Evolutionary conservation across 2,113 vertebrate genomes (phyloP), one percentile per base, ranked within the genome.

Genomic region (Eolophus roseicapilla): DNA sequence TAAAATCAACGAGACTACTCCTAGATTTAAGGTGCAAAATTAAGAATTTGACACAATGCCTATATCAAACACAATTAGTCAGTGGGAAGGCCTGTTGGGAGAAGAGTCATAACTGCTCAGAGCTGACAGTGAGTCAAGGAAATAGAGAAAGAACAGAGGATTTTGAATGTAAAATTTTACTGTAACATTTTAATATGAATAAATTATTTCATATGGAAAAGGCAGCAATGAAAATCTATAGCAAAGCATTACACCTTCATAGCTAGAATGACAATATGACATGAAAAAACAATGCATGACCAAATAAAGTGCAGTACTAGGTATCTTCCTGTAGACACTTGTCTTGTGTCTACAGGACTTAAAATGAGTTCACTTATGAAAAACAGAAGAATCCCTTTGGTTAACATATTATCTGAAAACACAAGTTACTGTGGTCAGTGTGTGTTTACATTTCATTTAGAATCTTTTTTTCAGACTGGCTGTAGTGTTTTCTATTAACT

Each of bases 31-130:
- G 73, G 10, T 14, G 15, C 21, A 89, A 91, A 85, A 80, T 80
- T 46, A 90, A 69, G n/a, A 57, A 37, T 88, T 87, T 73, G 29
- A 60, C 16, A 50, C 16, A 86, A 29, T 41, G 19, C 5, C 8
- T 17, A 3, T 29, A 37, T 31, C 29, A 35, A 41, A 41, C 24
- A 28, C 37, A 77, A 29, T 57, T 43, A 71, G 24, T 60, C 39
- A 7, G 8, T 82, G 0, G 0, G 44, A 84, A 73, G 7, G 14
- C 17, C n/a, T 12, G 4, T 5, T 35, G 21, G 31, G 24, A 18
- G 69, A 2, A 62, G 23, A 77, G 52, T 55, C 28, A 20, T 11
- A 73, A 46, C 13, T 57, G 19, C 24, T 62, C 52, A 87, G 39
- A 43, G 10, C 4, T 82, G 25, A 82, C 3, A 68, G 31, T 17